Conservation (phyloP, 1,140 invertebrate species). For the Temnothorax curvispinosus region DNA sequence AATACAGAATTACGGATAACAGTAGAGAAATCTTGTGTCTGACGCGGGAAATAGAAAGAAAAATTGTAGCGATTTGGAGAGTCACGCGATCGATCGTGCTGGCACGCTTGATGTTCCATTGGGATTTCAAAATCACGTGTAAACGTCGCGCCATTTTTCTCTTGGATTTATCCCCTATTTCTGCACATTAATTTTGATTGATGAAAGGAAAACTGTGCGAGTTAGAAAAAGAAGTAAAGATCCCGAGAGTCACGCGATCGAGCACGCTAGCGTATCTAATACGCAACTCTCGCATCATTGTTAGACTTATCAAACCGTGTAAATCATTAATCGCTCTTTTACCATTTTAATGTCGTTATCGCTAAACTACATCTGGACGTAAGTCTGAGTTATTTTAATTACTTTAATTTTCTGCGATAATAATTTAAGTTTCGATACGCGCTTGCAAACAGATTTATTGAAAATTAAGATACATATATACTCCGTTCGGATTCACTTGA, state of each 20-base stretch:
- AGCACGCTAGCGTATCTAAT: slow-evolving; percentile 17
- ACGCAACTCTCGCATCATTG: background rate
- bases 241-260: slow-evolving; percentile 3
- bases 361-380: background rate
- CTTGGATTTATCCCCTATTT: background rate
- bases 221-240: background rate
- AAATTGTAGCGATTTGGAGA: background rate
- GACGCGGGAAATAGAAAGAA: background rate
- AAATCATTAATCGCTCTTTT: background rate
- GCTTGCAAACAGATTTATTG: background rate
- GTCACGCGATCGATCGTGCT: background rate
- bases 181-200: background rate
- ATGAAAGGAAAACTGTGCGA: background rate
- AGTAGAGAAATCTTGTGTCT: background rate
- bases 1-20: background rate
- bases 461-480: background rate
- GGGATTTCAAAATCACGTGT: background rate
- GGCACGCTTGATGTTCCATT: background rate
- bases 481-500: slow-evolving; percentile 23
- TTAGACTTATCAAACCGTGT: background rate
- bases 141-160: background rate
- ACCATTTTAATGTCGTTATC: background rate
- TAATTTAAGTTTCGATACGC: background rate
- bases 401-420: background rate
- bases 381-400: background rate